These are phyloP conservation scores for Heliconius sara DNA, from an alignment of 2,888 invertebrate genomes.

Conservation along the genomic window DNA sequence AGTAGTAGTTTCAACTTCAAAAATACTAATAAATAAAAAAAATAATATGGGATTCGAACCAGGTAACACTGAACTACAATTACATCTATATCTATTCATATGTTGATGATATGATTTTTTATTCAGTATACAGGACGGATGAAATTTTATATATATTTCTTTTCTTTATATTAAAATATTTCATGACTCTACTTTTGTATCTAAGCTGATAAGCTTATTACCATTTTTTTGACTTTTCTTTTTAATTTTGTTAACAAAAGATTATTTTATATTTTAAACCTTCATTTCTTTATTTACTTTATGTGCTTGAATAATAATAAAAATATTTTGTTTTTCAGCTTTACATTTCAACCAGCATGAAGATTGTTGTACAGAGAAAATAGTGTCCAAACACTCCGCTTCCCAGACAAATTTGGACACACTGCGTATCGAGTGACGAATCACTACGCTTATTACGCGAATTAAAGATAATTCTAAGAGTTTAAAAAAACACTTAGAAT, in stretches of 20 bases:
- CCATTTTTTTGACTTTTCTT: background rate
- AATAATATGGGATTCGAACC: background rate
- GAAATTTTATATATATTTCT: conserved; percentile 8
- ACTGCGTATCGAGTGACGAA: too few species aligned
- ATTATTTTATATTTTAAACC: too few species aligned
- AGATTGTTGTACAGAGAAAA: too few species aligned
- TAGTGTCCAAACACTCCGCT: too few species aligned
- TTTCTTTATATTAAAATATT: background rate
- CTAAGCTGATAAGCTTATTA: background rate
- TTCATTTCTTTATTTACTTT: background rate
- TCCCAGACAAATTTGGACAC: too few species aligned
- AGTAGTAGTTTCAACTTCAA: background rate
- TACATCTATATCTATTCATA: background rate
- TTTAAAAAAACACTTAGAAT: too few species aligned
- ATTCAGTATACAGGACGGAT: conserved; percentile 15
- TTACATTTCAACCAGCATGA: too few species aligned
- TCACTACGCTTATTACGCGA: too few species aligned
- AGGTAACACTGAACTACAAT: background rate
- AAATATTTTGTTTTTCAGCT: background rate
- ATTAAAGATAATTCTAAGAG: too few species aligned
- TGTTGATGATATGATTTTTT: conserved; percentile 17
- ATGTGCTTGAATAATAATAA: background rate
- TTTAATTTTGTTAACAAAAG: too few species aligned
- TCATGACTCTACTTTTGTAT: background rate
- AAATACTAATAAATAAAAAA: background rate